Percentiles rank a stretch among this genome's conserved stretches.
Evolutionary conservation across 2,113 vertebrate genomes (phyloP).

Genomic region (Tauraco erythrolophus): DNA sequence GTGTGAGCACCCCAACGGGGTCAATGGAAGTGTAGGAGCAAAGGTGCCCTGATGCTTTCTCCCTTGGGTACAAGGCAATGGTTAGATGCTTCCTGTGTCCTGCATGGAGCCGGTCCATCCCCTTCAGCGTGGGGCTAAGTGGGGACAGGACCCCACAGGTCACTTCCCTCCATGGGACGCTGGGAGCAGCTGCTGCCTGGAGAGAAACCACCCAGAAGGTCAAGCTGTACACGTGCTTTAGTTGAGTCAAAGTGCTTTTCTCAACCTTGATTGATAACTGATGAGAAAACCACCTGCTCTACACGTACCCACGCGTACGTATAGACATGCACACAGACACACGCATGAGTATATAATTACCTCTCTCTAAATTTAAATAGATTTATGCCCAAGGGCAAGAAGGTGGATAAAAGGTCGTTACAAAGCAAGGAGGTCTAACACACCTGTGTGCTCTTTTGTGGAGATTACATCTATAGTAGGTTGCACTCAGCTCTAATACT

Average conservation of each 20-base stretch:
- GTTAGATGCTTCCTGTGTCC: background rate
- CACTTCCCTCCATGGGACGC: background rate
- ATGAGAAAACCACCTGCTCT: background rate
- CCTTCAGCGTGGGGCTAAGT: accelerated
- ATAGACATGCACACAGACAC: background rate
- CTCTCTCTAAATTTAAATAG: slow-evolving; percentile 29
- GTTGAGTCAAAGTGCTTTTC: background rate
- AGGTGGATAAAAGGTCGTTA: background rate
- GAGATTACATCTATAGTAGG: background rate
- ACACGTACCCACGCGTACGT: background rate
- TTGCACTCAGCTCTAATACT: background rate
- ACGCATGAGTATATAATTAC: background rate
- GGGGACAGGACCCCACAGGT: background rate
- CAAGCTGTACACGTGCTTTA: background rate
- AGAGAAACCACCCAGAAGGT: background rate
- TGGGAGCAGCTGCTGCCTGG: background rate
- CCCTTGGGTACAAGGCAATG: accelerated
- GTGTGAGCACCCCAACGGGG: accelerated
- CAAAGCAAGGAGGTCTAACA: background rate
- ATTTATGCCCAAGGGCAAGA: slow-evolving; percentile 28
- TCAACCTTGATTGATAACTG: background rate
- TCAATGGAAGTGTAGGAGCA: background rate
- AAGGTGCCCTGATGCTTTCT: background rate
- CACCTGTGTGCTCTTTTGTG: background rate
- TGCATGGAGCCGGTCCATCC: accelerated